Conservation (phyloP, 1,140 invertebrate genomes). For the Himalopsyche phryganea region DNA sequence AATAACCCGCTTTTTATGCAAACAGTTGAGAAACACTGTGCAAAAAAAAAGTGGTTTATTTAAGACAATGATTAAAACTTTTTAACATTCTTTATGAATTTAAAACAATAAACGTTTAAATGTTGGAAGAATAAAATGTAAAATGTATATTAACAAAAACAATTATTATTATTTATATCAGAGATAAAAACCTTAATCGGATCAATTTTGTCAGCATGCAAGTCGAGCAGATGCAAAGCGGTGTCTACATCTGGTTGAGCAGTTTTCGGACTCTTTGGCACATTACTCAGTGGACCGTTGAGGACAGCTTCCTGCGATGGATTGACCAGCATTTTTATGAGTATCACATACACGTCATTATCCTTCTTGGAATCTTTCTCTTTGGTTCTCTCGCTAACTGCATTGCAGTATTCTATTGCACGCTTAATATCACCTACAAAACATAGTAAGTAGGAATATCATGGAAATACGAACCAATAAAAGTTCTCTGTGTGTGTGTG, state of each 20-base stretch:
- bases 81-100: no score
- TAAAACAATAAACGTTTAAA: no score
- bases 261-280: conserved; percentile 46
- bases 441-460: no score
- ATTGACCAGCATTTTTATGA: conserved; percentile 64
- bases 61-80: no score
- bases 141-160: no score
- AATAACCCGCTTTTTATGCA: no score
- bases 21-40: no score
- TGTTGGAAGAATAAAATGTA: no score
- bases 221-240: conserved; percentile 74
- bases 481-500: no score
- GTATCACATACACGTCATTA: conserved; percentile 62
- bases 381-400: conserved; percentile 53
- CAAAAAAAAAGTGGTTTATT: no score
- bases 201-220: conserved; percentile 78
- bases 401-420: conserved; percentile 83
- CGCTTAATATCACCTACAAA: conserved; percentile 66
- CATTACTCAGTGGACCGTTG: conserved; percentile 42
- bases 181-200: conserved; percentile 68
- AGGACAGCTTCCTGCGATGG: conserved; percentile 52
- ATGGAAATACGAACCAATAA: not conserved
- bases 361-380: conserved; percentile 42
- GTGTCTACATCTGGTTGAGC: conserved; percentile 69
- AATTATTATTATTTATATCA: no score